Conservation (phyloP, 2,888 invertebrate species). For the Mythimna loreyi region DNA sequence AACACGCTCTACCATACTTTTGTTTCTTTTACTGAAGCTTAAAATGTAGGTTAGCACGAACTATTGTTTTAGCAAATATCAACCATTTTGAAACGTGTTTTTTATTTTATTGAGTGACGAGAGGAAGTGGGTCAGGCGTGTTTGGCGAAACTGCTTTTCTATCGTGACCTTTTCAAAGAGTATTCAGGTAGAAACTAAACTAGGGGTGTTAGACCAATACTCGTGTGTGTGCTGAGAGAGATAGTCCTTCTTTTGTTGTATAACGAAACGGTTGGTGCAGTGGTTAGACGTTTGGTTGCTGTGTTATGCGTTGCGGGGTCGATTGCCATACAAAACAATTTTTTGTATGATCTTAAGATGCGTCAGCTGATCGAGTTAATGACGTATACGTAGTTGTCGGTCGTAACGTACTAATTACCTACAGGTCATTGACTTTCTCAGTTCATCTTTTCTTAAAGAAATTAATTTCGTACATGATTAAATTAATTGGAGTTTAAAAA, state of each 20-base stretch:
- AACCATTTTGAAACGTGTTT: conserved; percentile 40
- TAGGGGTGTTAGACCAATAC: not conserved
- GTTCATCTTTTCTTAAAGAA: no score
- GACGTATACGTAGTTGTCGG: no score
- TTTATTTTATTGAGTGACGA: conserved; percentile 43
- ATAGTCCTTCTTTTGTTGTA: not conserved
- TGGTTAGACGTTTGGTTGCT: not conserved
- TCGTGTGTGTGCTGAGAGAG: not conserved
- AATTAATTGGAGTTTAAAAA: no score
- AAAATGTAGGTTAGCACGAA: conserved; percentile 63
- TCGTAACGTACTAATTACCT: no score
- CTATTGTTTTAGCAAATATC: conserved; percentile 58
- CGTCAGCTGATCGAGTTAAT: no score
- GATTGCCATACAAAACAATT: no score
- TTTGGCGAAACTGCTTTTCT: conserved; percentile 31
- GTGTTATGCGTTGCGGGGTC: no score
- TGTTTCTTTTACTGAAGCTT: conserved; percentile 70
- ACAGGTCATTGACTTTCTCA: no score
- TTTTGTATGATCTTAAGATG: no score
- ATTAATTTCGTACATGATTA: no score
- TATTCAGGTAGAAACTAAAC: conserved; percentile 4
- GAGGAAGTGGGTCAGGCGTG: conserved; percentile 46
- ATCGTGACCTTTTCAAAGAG: conserved; percentile 23
- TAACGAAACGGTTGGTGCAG: no score
- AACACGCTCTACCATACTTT: conserved; percentile 68